Evolutionary conservation across 2,888 invertebrate species (phyloP).

Genomic region (Dimorphilus gyrociliatus): DNA sequence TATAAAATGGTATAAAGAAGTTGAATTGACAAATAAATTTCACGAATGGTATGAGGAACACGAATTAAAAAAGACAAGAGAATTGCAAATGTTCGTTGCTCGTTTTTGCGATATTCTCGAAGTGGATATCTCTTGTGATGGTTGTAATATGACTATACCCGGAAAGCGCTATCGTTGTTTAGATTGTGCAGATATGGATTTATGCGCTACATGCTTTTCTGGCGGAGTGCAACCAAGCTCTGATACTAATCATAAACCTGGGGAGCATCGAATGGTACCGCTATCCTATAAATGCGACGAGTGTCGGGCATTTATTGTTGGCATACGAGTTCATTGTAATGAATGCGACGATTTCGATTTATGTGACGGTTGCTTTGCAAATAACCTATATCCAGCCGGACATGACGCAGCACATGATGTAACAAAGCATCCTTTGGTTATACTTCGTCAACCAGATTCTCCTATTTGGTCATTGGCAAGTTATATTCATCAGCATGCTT

Average conservation of each 20-base stretch:
- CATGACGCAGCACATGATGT: conserved; percentile 22
- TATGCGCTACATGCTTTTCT: conserved; percentile 32
- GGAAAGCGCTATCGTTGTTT: conserved; percentile 31
- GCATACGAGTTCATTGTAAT: conserved; percentile 30
- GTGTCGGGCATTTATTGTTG: conserved; percentile 34
- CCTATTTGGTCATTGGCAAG: conserved; percentile 21
- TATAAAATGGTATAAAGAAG: too few species aligned
- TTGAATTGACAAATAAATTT: too few species aligned
- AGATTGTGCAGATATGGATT: conserved; percentile 33
- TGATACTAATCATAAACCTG: too few species aligned
- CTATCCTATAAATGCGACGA: conserved; percentile 34
- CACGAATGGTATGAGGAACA: too few species aligned
- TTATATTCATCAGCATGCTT: conserved; percentile 34
- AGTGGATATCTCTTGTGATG: conserved; percentile 33
- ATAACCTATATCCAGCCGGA: conserved; percentile 22
- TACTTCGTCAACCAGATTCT: neutral
- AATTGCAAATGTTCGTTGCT: conserved; percentile 34
- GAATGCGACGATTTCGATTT: conserved; percentile 35
- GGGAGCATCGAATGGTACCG: too few species aligned
- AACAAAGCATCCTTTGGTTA: conserved; percentile 22
- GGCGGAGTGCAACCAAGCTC: conserved; percentile 8
- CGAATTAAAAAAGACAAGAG: too few species aligned
- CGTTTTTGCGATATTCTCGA: conserved; percentile 31
- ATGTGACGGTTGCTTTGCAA: conserved; percentile 29
- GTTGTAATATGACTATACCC: conserved; percentile 29